Conservation (phyloP, 1,140 invertebrate genomes). For the Cyrtorhinus lividipennis region DNA sequence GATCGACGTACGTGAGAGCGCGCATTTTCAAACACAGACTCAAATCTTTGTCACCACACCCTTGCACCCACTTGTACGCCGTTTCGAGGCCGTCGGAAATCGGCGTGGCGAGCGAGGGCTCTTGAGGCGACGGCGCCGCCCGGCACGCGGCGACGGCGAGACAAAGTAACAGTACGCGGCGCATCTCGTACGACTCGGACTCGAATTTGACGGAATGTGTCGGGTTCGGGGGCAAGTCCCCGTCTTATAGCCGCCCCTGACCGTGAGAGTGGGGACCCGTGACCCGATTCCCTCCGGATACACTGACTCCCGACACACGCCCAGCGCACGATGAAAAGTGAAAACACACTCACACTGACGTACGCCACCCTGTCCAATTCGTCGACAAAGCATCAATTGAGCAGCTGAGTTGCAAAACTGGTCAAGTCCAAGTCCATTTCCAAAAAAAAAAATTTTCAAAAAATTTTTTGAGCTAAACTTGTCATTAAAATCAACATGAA, state of each 20-base stretch:
- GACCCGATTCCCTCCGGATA: conserved; percentile 16
- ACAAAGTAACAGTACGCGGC: conserved; percentile 22
- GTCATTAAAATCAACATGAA: too few species aligned
- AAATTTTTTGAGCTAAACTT: too few species aligned
- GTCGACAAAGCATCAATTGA: conserved; percentile 12
- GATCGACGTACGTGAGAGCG: conserved; percentile 48
- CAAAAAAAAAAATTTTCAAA: too few species aligned
- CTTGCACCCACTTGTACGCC: conserved; percentile 48
- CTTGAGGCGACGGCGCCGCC: conserved; percentile 15
- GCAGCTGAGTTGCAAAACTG: too few species aligned
- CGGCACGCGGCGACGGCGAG: conserved; percentile 13
- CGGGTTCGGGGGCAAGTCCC: conserved; percentile 3
- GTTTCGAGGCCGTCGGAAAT: conserved; percentile 34
- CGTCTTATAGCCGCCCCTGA: conserved; percentile 14
- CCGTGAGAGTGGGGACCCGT: conserved; percentile 9
- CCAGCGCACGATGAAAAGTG: conserved; percentile 14
- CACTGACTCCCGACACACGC: conserved; percentile 14
- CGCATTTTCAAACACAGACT: conserved; percentile 54
- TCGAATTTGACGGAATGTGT: conserved; percentile 23
- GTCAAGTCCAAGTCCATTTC: too few species aligned
- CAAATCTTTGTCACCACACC: conserved; percentile 50
- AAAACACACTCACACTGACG: conserved; percentile 13
- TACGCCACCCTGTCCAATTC: too few species aligned
- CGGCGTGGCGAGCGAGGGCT: not conserved
- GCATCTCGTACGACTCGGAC: conserved; percentile 5